phyloP scores from a whole-genome alignment of 1,140 invertebrate species.

The Notospermus geniculatus region DNA sequence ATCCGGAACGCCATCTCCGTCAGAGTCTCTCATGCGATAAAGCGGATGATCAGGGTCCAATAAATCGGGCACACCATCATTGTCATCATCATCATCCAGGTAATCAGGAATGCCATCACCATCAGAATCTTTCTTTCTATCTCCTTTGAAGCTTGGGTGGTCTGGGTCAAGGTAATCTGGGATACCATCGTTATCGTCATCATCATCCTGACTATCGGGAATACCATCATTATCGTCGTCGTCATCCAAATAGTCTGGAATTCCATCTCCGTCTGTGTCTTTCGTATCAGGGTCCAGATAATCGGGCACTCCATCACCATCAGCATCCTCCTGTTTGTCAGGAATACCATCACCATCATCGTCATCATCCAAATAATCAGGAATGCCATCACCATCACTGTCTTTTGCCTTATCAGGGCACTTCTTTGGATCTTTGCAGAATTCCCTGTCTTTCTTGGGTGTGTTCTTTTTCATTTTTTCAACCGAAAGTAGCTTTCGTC shows the following conservation, averaged over 20 bases:
- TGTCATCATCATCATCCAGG: constrained; percentile 18
- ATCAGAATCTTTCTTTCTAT: constrained; percentile 18
- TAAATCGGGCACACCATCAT: constrained; percentile 28
- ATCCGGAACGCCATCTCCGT: constrained; percentile 40
- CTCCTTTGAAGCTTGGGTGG: neutral
- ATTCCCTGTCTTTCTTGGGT: constrained; percentile 11
- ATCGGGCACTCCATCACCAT: constrained; percentile 40
- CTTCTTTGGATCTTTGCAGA: constrained; percentile 9
- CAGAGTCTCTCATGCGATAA: constrained; percentile 27
- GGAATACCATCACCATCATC: constrained; percentile 37
- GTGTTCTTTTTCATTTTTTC: constrained; percentile 31
- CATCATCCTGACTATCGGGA: constrained; percentile 25
- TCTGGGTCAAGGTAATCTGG: constrained; percentile 33
- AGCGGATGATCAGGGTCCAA: constrained; percentile 26
- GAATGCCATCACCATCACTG: constrained; percentile 25
- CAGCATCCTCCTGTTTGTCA: constrained; percentile 27
- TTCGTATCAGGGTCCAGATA: constrained; percentile 24
- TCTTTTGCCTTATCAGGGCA: constrained; percentile 28
- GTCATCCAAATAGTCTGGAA: constrained; percentile 33
- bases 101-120: constrained; percentile 31
- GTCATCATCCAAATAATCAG: constrained; percentile 28
- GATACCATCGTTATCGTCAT: constrained; percentile 39
- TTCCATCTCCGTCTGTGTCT: constrained; percentile 36
- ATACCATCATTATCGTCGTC: constrained; percentile 27
- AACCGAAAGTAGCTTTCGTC: constrained; percentile 36